Conservation (phyloP, 2,797 vertebrate species). For the Sebastes vulpes region DNA sequence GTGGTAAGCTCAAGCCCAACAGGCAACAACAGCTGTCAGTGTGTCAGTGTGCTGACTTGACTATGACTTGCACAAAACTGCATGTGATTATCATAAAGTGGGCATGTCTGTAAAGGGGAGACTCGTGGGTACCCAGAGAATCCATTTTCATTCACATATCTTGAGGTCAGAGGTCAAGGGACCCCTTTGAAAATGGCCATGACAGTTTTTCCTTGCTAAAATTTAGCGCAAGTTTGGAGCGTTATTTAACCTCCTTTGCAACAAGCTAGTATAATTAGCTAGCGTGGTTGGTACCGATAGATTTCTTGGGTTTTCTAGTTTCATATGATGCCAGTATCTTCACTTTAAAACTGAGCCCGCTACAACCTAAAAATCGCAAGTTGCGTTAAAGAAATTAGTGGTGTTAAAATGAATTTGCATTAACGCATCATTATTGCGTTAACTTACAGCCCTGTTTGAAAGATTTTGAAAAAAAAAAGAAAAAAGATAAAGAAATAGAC, state of each 20-base stretch:
- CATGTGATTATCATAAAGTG: too few species aligned
- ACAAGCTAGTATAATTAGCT: neutral
- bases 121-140: too few species aligned
- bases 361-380: too few species aligned
- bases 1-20: fast-evolving
- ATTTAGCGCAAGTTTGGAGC: neutral
- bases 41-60: too few species aligned
- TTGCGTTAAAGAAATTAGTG: neutral
- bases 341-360: neutral
- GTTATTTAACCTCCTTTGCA: too few species aligned
- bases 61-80: too few species aligned
- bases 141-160: too few species aligned
- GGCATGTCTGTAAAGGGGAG: too few species aligned
- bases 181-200: too few species aligned
- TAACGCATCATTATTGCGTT: fast-evolving
- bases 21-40: too few species aligned
- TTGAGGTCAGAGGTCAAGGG: too few species aligned
- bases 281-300: fast-evolving
- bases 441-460: neutral
- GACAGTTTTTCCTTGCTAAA: neutral
- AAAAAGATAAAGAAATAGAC: neutral
- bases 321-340: neutral
- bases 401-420: neutral
- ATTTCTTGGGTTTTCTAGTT: neutral
- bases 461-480: neutral